These are phyloP conservation scores for Apodemus agrarius DNA, from an alignment of 2,797 vertebrate species.

Conservation along the genomic window DNA sequence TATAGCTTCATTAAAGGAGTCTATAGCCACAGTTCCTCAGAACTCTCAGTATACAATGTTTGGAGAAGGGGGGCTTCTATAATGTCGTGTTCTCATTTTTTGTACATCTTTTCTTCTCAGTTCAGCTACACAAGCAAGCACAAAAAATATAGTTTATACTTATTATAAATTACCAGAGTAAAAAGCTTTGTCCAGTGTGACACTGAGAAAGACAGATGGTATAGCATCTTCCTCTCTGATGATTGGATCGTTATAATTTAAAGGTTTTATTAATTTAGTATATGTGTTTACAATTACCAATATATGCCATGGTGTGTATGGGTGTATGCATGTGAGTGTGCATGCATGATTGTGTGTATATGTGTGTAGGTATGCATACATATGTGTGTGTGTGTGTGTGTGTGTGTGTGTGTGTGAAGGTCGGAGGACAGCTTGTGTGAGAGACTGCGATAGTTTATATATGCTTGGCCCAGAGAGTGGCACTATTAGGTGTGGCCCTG, in stretches of 20 bases:
- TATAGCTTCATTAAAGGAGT: background rate
- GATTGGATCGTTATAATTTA: background rate
- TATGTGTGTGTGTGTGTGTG: too few species aligned
- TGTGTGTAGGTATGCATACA: too few species aligned
- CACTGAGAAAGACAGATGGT: background rate
- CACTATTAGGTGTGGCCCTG: too few species aligned
- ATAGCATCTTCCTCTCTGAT: background rate
- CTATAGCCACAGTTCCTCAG: background rate
- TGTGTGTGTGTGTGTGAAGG: too few species aligned
- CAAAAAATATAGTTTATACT: background rate
- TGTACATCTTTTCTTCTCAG: background rate
- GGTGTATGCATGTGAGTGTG: too few species aligned
- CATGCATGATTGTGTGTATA: too few species aligned
- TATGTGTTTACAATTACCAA: background rate
- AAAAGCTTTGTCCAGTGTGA: background rate
- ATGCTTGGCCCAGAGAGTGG: too few species aligned
- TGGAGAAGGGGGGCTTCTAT: background rate
- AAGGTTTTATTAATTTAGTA: background rate
- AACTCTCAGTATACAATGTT: background rate
- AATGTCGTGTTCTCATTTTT: background rate
- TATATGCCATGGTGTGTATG: background rate
- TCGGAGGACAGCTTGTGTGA: too few species aligned
- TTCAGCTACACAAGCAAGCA: background rate
- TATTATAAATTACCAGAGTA: background rate
- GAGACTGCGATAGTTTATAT: too few species aligned